Evolutionary conservation across 2,113 vertebrate genomes (phyloP).

Genomic region (Carassius gibelio): DNA sequence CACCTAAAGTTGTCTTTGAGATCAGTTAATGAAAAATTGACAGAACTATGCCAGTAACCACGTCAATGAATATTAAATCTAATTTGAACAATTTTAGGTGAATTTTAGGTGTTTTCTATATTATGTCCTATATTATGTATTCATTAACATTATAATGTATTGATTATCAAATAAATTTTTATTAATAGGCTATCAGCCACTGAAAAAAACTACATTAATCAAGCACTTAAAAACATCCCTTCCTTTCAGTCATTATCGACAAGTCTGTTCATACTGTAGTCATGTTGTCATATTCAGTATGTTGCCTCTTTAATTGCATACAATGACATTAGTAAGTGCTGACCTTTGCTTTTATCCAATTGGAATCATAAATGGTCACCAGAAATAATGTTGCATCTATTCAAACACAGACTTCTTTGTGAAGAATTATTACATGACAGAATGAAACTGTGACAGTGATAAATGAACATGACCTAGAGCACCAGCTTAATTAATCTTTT

Average conservation of each 20-base stretch:
- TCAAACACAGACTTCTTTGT: constrained; percentile 34
- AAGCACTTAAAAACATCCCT: not conserved
- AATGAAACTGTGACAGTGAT: constrained; percentile 19
- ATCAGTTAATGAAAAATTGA: not conserved
- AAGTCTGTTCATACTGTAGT: not conserved
- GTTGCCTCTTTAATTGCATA: not conserved
- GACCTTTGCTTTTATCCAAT: not conserved
- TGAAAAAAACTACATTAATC: not conserved
- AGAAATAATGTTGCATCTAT: not conserved
- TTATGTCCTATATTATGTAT: not conserved
- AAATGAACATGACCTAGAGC: constrained; percentile 37
- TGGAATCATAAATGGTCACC: not conserved
- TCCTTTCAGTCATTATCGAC: not conserved
- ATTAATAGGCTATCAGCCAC: not conserved
- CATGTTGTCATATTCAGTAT: not conserved
- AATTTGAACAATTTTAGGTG: not conserved
- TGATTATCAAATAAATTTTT: not conserved
- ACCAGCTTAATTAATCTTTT: constrained; percentile 44
- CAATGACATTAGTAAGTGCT: not conserved
- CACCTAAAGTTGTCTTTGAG: not conserved
- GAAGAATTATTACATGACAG: constrained; percentile 30
- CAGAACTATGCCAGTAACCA: not conserved
- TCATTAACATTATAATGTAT: not conserved
- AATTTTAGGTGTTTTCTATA: not conserved
- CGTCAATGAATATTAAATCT: not conserved